Conservation (phyloP, 2,888 invertebrate species). For the Dioctria linearis region DNA sequence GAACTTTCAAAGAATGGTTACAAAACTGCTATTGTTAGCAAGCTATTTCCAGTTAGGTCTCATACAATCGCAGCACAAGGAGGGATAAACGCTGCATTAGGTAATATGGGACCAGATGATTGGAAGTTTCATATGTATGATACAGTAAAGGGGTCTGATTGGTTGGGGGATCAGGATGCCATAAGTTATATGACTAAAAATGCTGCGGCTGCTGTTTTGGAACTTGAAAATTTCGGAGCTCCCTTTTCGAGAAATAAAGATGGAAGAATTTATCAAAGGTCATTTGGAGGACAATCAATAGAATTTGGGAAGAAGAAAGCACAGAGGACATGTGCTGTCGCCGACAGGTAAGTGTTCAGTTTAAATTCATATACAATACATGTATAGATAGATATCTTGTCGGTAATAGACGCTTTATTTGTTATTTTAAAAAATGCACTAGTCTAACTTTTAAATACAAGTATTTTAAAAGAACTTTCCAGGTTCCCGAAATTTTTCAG, state of each 20-base stretch:
- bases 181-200: slow-evolving; percentile 98
- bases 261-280: slow-evolving; percentile 97
- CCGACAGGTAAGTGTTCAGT: slow-evolving; percentile 76
- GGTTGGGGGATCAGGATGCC: slow-evolving; percentile 98
- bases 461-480: too few species aligned
- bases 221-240: slow-evolving; percentile 95
- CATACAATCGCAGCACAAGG: slow-evolving; percentile 99
- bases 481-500: too few species aligned
- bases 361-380: too few species aligned
- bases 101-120: slow-evolving; percentile 93
- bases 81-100: slow-evolving; percentile 98
- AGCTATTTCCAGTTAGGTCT: slow-evolving; percentile 97
- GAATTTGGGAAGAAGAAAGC: slow-evolving; percentile 99
- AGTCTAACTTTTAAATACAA: too few species aligned
- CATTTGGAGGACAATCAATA: slow-evolving; percentile 98
- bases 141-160: slow-evolving; percentile 98
- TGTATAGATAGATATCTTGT: too few species aligned
- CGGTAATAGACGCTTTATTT: too few species aligned
- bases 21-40: slow-evolving; percentile 97
- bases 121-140: slow-evolving; percentile 99
- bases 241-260: slow-evolving; percentile 97
- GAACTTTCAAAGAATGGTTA: slow-evolving; percentile 97
- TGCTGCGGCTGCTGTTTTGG: slow-evolving; percentile 91
- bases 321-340: slow-evolving; percentile 96
- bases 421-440: too few species aligned